Base-by-base conservation (phyloP, 2,888 invertebrate genomes). In the Argynnis bischoffii region DNA sequence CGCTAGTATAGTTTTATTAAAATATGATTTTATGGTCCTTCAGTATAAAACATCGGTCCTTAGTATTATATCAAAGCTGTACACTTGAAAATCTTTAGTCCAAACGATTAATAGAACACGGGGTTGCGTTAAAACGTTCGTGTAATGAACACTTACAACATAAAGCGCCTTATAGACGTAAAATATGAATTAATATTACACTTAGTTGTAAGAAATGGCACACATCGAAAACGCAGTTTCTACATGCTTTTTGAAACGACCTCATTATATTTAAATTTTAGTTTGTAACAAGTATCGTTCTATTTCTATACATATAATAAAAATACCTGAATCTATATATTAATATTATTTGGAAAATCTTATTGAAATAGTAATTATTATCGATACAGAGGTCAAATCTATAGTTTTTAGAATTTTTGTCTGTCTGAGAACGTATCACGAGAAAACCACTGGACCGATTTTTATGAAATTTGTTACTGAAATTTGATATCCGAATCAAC, bases 111-210 rank as follows among this genome's bases (percentile, higher is more conserved):
- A 55, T 55, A 64, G 55, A 64, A 26, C 47, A 31, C 47, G 46
- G 21, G 46, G 57, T 57, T 31, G 63, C 47, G 55, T 64, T 59
- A 55, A 56, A 61, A 41, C 66, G 65, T 59, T 59, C 47, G 47
- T 59, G 57, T 71, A 71, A 71, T 66, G 70, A 71, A 71, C 55
- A 64, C 68, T 71, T 68, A 66, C 64, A 69, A 26, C 57, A 47
- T 59, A 60, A 66, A 66, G 63, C 67, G 55, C 55, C n/a, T 56
- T 51, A 4, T 35, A 26, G 1, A 48, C 55, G 55, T 55, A 41
- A 56, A 56, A 55, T 31, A 18, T 64, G 50, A 59, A 59, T 59
- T 59, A 47, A 59, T 47, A 46, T 59, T n/a, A 59, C 8, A 6
- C 46, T 57, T 6, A 59, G 57, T 59, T 47, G 57, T 59, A 59